Percentiles rank a stretch among this genome's conserved stretches.
phyloP scores from a whole-genome alignment of 2,888 invertebrate genomes.

The Leucozona laternaria region DNA sequence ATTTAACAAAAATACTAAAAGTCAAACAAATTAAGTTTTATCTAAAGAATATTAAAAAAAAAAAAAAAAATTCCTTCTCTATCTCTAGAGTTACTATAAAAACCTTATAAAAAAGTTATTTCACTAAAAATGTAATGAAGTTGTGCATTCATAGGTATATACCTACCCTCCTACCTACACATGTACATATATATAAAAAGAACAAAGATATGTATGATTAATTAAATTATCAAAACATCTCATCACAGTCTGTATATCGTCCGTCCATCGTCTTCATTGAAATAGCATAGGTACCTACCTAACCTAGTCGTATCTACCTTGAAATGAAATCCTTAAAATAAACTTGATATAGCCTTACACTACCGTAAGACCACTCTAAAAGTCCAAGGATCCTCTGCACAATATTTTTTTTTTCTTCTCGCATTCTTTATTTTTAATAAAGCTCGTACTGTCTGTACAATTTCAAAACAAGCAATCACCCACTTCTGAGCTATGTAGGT shows the following conservation, averaged over 20 bases:
- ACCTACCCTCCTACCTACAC: neutral
- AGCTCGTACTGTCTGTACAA: slow-evolving; percentile 8
- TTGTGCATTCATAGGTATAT: neutral
- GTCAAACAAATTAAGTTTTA: slow-evolving; percentile 18
- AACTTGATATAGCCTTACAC: neutral
- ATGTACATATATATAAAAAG: neutral
- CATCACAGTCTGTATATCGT: neutral
- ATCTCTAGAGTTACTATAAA: neutral
- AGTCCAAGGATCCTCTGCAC: slow-evolving; percentile 10
- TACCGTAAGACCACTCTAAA: neutral
- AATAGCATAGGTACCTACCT: too few species aligned
- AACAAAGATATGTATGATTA: slow-evolving; percentile 14
- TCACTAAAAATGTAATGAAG: slow-evolving; percentile 4
- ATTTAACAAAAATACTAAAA: slow-evolving; percentile 33
- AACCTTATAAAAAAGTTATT: neutral
- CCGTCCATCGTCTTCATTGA: neutral
- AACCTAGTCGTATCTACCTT: slow-evolving; percentile 1
- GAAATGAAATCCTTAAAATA: slow-evolving; percentile 10
- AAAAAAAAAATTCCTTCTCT: neutral
- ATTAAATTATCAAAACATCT: slow-evolving; percentile 29
- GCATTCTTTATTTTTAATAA: slow-evolving; percentile 4
- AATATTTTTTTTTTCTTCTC: neutral
- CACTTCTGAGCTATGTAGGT: neutral
- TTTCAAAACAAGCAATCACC: slow-evolving; percentile 19
- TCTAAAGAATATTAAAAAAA: neutral